Evolutionary conservation across 2,113 vertebrate genomes (phyloP).

Genomic region (Stomatorhinus ivindoensis): DNA sequence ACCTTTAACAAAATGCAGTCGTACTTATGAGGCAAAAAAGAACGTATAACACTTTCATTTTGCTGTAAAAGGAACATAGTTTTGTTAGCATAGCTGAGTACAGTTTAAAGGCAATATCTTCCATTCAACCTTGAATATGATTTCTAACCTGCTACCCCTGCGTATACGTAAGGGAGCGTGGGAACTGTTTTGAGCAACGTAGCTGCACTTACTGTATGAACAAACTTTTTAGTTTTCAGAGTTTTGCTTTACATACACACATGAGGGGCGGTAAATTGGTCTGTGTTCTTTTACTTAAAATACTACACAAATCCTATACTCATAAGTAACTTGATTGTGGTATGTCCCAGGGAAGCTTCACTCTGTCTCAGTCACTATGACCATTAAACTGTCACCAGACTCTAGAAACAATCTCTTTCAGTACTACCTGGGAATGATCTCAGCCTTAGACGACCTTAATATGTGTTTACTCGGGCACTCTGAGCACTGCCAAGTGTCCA

Average conservation of each 20-base stretch:
- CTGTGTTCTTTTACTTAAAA: background rate
- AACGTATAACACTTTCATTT: background rate
- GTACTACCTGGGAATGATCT: background rate
- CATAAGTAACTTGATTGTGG: background rate
- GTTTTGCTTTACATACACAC: background rate
- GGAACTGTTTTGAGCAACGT: background rate
- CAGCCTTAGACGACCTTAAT: background rate
- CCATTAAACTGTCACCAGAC: background rate
- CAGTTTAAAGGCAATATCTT: background rate
- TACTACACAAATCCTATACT: background rate
- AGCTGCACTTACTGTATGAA: background rate
- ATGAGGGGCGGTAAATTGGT: background rate
- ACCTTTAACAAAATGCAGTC: background rate
- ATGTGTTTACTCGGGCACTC: background rate
- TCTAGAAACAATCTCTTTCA: background rate
- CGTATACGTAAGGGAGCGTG: background rate
- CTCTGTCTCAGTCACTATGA: background rate
- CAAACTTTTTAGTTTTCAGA: background rate
- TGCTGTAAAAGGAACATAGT: background rate
- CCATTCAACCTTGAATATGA: background rate
- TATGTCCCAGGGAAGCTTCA: background rate
- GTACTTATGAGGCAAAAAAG: background rate
- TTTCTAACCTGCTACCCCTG: background rate
- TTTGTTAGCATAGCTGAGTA: background rate
- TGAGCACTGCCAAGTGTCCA: background rate